Conservation (phyloP, 2,888 invertebrate genomes). For the Syrista parreyssii region DNA sequence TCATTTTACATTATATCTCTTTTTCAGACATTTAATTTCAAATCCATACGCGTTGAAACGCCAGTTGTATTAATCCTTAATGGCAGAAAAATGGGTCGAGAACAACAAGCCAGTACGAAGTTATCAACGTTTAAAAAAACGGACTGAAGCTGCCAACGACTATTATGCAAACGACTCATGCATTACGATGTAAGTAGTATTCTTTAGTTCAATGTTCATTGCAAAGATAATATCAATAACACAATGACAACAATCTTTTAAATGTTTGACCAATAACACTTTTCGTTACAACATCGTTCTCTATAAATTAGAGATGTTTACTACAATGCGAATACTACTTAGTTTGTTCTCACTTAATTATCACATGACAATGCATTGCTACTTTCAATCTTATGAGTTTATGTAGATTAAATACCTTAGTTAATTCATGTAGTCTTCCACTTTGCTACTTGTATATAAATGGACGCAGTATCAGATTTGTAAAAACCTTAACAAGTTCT, state of each 20-base stretch:
- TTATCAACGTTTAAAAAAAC: constrained; percentile 76
- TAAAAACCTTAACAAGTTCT: not conserved
- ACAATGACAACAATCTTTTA: not conserved
- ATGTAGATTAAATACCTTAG: not conserved
- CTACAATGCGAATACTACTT: too few species aligned
- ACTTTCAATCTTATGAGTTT: not conserved
- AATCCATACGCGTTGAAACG: constrained; percentile 81
- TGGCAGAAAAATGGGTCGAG: constrained; percentile 76
- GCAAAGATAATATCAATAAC: not conserved
- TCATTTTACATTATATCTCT: not conserved
- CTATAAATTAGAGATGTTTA: too few species aligned
- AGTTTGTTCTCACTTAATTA: not conserved
- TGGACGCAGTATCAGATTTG: not conserved
- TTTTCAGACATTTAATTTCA: constrained; percentile 78
- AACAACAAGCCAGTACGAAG: constrained; percentile 75
- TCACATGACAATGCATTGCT: not conserved
- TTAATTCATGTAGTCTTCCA: not conserved
- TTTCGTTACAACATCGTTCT: too few species aligned
- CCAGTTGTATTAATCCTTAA: constrained; percentile 82
- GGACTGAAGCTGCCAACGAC: constrained; percentile 57
- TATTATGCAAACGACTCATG: not conserved
- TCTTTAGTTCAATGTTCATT: not conserved
- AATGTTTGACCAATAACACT: not conserved
- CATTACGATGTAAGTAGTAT: not conserved
- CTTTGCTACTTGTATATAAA: not conserved